Percentiles rank a stretch among this genome's conserved stretches.
These are phyloP conservation scores for Zaprionus davidi DNA, from an alignment of 1,140 invertebrate species.

Conservation along the genomic window DNA sequence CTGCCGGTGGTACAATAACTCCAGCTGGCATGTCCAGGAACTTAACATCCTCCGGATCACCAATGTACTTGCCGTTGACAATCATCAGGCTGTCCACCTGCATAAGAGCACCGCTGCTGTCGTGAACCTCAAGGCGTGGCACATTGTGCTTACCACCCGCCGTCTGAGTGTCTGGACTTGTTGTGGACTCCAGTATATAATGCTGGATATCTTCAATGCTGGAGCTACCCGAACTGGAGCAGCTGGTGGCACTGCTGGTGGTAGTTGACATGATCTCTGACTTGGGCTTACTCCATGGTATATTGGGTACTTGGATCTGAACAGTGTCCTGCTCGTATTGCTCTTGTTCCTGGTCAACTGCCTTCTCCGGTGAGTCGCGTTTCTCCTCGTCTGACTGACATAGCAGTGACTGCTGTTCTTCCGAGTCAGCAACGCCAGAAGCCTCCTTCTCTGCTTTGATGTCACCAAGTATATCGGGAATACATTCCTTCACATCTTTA, in stretches of 20 bases:
- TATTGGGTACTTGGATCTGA: constrained; percentile 86
- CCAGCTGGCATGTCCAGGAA: constrained; percentile 75
- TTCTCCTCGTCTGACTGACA: constrained; percentile 75
- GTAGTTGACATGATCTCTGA: constrained; percentile 67
- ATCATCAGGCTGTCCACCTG: constrained; percentile 87
- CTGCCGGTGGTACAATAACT: constrained; percentile 58
- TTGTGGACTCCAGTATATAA: constrained; percentile 83
- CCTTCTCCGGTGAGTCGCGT: constrained; percentile 84
- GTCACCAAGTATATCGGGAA: constrained; percentile 78
- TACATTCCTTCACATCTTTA: constrained; percentile 75
- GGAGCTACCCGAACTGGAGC: constrained; percentile 70
- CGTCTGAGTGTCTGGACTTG: constrained; percentile 83
- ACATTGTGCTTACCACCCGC: constrained; percentile 79
- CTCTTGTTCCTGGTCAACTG: constrained; percentile 85
- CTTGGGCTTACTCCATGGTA: constrained; percentile 86
- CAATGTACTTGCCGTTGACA: constrained; percentile 84
- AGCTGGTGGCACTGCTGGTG: constrained; percentile 69
- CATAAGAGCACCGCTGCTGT: constrained; percentile 88
- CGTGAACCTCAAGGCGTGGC: constrained; percentile 88
- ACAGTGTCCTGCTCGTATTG: constrained; percentile 85
- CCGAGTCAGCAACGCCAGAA: constrained; percentile 41
- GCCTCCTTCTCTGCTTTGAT: constrained; percentile 59
- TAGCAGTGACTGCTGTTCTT: constrained; percentile 64
- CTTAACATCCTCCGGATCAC: constrained; percentile 83
- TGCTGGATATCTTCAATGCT: constrained; percentile 84